Evolutionary conservation across 2,888 invertebrate species (phyloP), one percentile per base, ranked within the genome.

Genomic region (Sarcophaga variegata): DNA sequence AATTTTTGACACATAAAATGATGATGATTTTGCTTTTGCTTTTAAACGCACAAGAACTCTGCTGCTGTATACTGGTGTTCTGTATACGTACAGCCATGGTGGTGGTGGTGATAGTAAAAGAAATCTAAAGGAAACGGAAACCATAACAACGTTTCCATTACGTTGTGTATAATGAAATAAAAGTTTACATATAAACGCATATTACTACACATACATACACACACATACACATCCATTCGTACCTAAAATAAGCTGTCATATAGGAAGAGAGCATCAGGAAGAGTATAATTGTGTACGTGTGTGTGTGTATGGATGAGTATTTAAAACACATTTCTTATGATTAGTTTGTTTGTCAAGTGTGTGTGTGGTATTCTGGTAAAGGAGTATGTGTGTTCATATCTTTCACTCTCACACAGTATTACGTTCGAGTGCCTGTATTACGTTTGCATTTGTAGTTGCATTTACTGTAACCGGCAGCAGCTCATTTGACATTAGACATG

Each of bases 401-500:
- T 45, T 37, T 27, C 12, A 1, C 2, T 2, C 47, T 14, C 4
- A 49, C 60, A 25, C 78, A 49, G 14, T 47, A n/a, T 63, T 6
- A 25, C 17, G 45, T n/a, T n/a, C 22, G 14, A 12, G 62, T 75
- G 17, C 27, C 1, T 37, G 47, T 70, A 70, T 80, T 66, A 12
- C 27, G 70, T 66, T 22, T 17, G 59, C 20, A 75, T 37, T 75
- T 78, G 63, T 59, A 81, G 72, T 71, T 71, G 79, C 79, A 70
- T 60, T 49, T 79, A 49, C 63, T 82, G 71, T 69, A 84, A 81
- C 69, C 87, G 81, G 84, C 87, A 84, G 87, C 84, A 87, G 78
- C 87, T 87, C 87, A 81, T 87, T 87, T 87, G 87, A 87, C 87
- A 87, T 84, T 84, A 76, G 87, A 87, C 84, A 87, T 84, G 87